phyloP scores from a whole-genome alignment of 2,888 invertebrate species.

The Sesia apiformis region DNA sequence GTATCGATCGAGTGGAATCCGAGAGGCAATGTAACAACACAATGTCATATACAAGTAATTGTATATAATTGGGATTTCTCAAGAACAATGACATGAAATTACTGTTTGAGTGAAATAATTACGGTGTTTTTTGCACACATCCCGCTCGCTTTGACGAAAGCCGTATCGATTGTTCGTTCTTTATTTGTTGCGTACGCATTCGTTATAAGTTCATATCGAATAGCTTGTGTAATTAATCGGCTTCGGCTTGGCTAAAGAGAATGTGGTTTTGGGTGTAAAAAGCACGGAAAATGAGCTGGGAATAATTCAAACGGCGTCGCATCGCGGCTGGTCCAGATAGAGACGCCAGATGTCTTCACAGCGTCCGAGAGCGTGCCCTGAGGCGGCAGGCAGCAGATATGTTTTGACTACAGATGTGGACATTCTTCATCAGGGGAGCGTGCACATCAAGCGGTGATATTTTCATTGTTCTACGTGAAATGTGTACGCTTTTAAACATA shows the following conservation, averaged over 20 bases:
- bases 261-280: neutral
- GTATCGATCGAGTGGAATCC: slow-evolving; percentile 58
- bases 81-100: slow-evolving; percentile 71
- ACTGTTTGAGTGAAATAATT: slow-evolving; percentile 68
- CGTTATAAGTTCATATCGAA: neutral
- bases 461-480: too few species aligned
- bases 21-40: slow-evolving; percentile 36
- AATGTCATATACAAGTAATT: slow-evolving; percentile 71
- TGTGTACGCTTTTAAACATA: too few species aligned
- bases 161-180: slow-evolving; percentile 42
- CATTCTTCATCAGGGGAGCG: too few species aligned
- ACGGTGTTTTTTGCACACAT: slow-evolving; percentile 46
- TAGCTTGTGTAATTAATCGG: neutral
- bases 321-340: neutral
- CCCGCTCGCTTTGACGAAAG: slow-evolving; percentile 51
- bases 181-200: slow-evolving; percentile 15
- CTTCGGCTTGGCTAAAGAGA: neutral
- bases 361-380: too few species aligned
- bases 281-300: neutral
- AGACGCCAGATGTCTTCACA: neutral
- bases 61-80: slow-evolving; percentile 73
- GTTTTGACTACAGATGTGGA: too few species aligned
- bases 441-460: too few species aligned
- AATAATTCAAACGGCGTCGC: neutral
- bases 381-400: too few species aligned